Evolutionary conservation across 2,113 vertebrate genomes (phyloP).

Genomic region (Paedocypris sp.): DNA sequence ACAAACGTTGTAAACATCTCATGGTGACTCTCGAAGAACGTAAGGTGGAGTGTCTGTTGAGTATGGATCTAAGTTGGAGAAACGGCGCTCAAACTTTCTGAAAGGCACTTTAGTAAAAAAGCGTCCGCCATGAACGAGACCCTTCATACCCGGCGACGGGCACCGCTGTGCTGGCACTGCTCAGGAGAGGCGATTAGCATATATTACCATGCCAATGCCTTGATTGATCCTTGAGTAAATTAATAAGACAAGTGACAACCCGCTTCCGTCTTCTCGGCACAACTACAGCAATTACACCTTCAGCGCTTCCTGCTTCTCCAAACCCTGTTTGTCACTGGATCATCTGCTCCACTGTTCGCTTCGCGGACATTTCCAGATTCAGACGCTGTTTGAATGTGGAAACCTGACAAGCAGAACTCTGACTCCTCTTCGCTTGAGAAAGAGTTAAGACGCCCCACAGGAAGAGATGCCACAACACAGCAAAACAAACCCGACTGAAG

Average conservation of each 20-base stretch:
- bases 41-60: too few relatives aligned
- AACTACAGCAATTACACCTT: constrained; percentile 28
- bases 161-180: constrained; percentile 3
- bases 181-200: constrained; percentile 34
- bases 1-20: too few relatives aligned
- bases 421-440: too few relatives aligned
- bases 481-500: too few relatives aligned
- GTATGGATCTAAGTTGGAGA: too few relatives aligned
- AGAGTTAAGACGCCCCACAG: too few relatives aligned
- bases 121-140: not conserved
- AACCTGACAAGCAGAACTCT: too few relatives aligned
- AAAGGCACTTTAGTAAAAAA: constrained; percentile 7
- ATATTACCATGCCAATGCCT: constrained; percentile 38
- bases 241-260: constrained; percentile 25
- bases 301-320: not conserved
- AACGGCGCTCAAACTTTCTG: not conserved
- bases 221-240: constrained; percentile 35
- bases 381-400: too few relatives aligned
- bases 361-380: too few relatives aligned
- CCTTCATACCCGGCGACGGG: not conserved
- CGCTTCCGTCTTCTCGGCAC: constrained; percentile 15
- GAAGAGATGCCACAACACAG: too few relatives aligned
- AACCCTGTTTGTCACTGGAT: constrained; percentile 19
- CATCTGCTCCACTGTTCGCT: too few relatives aligned
- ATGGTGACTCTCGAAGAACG: too few relatives aligned